These are phyloP conservation scores for Oligia latruncula DNA, from an alignment of 2,888 invertebrate genomes.

Conservation along the genomic window DNA sequence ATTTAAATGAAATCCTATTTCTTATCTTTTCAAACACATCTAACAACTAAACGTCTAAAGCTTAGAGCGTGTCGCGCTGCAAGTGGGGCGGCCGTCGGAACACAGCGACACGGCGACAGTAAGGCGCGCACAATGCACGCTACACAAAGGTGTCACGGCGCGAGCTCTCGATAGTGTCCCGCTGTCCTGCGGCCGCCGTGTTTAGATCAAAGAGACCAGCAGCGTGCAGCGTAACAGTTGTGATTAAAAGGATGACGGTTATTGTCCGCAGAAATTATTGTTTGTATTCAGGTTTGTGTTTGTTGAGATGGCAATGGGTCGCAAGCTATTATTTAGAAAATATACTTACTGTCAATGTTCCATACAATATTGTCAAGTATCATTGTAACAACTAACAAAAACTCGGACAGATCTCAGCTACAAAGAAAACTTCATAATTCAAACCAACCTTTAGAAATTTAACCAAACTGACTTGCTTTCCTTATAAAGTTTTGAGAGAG, in stretches of 20 bases:
- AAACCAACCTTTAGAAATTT: neutral
- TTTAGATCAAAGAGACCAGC: slow-evolving; percentile 11
- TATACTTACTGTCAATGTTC: neutral
- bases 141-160: slow-evolving; percentile 40
- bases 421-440: neutral
- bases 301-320: neutral
- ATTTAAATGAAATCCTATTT: neutral
- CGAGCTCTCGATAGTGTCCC: slow-evolving; percentile 41
- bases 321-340: neutral
- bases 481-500: neutral
- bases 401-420: neutral
- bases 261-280: slow-evolving; percentile 9
- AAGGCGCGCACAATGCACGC: slow-evolving; percentile 38
- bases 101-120: slow-evolving; percentile 22
- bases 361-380: neutral
- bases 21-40: slow-evolving; percentile 1
- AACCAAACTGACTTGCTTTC: neutral
- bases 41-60: neutral
- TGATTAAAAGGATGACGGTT: neutral
- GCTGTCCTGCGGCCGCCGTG: slow-evolving; percentile 1
- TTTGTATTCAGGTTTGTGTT: neutral
- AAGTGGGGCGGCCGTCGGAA: slow-evolving; percentile 35
- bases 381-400: neutral
- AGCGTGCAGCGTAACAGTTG: slow-evolving; percentile 17
- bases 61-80: slow-evolving; percentile 11